These are phyloP conservation scores for Drosophila falleni DNA, from an alignment of 2,888 invertebrate genomes.

Conservation along the genomic window DNA sequence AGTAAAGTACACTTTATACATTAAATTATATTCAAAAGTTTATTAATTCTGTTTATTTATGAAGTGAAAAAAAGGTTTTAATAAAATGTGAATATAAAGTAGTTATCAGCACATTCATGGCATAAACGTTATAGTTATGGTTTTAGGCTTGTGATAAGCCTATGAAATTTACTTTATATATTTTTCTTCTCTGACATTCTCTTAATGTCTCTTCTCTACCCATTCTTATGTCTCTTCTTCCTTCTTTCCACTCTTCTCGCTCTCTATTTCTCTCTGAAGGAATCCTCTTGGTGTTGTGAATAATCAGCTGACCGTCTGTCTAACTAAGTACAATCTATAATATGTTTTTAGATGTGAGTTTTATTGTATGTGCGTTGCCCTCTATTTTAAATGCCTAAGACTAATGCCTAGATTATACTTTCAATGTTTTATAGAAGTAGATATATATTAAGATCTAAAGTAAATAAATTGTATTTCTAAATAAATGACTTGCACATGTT, in stretches of 20 bases:
- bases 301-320: conserved; percentile 37
- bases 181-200: background rate
- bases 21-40: background rate
- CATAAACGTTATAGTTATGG: conserved; percentile 4
- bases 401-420: conserved; percentile 6
- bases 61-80: background rate
- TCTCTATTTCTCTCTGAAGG: background rate
- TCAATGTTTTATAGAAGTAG: conserved; percentile 4
- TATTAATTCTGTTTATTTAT: background rate
- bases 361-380: conserved; percentile 21
- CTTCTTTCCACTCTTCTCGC: background rate
- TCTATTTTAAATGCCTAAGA: background rate
- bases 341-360: conserved; percentile 15
- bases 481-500: conserved; percentile 43
- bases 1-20: conserved; percentile 16
- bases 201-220: background rate
- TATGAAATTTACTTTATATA: background rate
- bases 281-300: conserved; percentile 10
- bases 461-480: conserved; percentile 23
- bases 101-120: conserved; percentile 3
- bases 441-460: conserved; percentile 4
- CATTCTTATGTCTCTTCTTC: background rate
- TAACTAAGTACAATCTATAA: conserved; percentile 47
- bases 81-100: background rate
- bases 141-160: background rate